Percentiles rank a stretch among this genome's conserved stretches.
Conservation (phyloP, 1,140 invertebrate genomes). For the Sarcophaga bullata region DNA sequence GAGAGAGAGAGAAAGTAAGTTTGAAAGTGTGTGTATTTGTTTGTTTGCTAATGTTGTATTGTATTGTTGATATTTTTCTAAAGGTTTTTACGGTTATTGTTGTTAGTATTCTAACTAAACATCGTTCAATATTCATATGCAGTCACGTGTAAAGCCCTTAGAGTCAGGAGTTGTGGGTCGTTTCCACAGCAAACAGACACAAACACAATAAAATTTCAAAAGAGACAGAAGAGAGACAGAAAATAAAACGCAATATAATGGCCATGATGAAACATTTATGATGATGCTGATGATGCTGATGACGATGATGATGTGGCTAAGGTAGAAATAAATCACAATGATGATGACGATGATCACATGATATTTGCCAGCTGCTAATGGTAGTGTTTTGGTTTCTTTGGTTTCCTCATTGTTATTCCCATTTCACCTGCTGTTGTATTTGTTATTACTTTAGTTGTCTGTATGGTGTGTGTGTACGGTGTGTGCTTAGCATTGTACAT, state of each 20-base stretch:
- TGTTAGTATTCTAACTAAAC: background rate
- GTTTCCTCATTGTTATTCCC: background rate
- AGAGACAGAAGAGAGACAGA: background rate
- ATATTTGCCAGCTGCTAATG: background rate
- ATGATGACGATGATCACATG: background rate
- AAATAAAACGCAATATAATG: background rate
- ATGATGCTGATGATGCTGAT: background rate
- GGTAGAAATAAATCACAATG: background rate
- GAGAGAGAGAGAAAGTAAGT: background rate
- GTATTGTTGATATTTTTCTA: too few species aligned
- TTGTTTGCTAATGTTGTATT: background rate
- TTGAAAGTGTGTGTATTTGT: background rate
- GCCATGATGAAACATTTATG: background rate
- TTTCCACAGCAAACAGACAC: background rate
- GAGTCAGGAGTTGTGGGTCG: background rate
- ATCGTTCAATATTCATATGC: constrained; percentile 1
- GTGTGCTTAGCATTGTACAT: constrained; percentile 9
- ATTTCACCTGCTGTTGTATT: background rate
- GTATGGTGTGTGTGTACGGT: too few species aligned
- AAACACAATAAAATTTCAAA: too few species aligned
- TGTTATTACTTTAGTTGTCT: background rate
- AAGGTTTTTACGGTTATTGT: too few species aligned
- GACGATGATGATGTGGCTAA: background rate
- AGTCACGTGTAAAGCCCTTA: background rate
- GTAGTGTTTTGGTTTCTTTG: constrained; percentile 3